Conservation (phyloP, 2,113 vertebrate genomes). For the Pithys albifrons region DNA sequence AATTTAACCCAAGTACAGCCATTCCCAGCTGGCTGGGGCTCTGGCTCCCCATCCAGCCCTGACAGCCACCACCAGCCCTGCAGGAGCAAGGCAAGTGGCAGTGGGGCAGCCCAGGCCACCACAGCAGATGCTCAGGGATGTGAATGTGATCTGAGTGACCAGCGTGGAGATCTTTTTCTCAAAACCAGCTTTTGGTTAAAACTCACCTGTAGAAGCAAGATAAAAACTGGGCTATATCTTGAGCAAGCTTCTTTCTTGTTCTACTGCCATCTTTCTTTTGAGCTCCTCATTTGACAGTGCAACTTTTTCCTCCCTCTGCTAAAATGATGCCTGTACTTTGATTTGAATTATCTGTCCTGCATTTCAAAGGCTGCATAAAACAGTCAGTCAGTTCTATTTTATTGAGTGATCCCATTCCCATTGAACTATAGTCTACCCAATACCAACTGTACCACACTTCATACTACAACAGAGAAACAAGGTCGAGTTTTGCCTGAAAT, state of each 20-base stretch:
- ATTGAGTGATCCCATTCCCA: background rate
- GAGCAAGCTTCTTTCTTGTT: background rate
- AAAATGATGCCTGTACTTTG: background rate
- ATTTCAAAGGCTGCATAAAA: background rate
- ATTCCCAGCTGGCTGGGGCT: background rate
- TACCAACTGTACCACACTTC: background rate
- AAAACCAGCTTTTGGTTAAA: background rate
- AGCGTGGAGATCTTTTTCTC: background rate
- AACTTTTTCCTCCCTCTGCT: background rate
- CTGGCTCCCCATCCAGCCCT: background rate
- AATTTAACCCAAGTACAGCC: background rate
- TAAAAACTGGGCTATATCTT: background rate
- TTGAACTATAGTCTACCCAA: background rate
- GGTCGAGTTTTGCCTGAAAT: background rate
- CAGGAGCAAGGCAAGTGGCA: background rate
- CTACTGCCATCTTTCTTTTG: background rate
- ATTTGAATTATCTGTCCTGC: background rate
- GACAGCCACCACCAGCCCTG: accelerated
- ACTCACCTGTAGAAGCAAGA: background rate
- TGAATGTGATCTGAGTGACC: background rate
- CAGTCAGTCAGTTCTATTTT: background rate
- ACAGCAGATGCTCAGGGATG: accelerated
- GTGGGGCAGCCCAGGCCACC: accelerated
- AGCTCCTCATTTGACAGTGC: background rate
- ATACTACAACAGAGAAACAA: background rate